Percentiles rank a stretch among this genome's conserved stretches.
Conservation (phyloP, 2,113 vertebrate genomes). For the Madoqua kirkii region DNA sequence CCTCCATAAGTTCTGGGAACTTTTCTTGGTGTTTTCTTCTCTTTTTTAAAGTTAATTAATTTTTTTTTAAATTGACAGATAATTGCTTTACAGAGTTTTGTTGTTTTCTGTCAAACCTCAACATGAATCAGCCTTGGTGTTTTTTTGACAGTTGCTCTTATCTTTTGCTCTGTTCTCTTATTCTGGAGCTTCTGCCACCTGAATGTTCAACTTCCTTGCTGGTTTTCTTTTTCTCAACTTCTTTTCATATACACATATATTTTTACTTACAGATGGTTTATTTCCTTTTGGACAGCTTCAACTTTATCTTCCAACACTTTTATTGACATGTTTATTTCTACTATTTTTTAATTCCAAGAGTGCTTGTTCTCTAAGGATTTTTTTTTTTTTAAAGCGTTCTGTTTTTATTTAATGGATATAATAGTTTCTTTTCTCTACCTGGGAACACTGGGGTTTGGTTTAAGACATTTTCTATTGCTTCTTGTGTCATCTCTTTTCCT, state of each 20-base stretch:
- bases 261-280: background rate
- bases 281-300: background rate
- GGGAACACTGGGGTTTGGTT: background rate
- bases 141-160: constrained; percentile 6
- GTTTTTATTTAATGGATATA: background rate
- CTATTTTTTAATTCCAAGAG: background rate
- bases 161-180: background rate
- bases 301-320: constrained; percentile 1
- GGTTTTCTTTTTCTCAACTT: background rate
- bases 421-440: background rate
- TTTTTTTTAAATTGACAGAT: background rate
- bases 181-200: background rate
- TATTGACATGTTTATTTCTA: background rate
- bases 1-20: background rate
- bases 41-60: background rate
- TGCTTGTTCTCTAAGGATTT: background rate
- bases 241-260: background rate
- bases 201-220: background rate
- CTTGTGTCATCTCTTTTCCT: background rate
- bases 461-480: background rate
- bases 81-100: background rate
- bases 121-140: background rate
- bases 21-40: background rate
- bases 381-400: background rate
- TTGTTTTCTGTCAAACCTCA: background rate